Evolutionary conservation across 2,888 invertebrate species (phyloP).

Genomic region (Sipha maydis): DNA sequence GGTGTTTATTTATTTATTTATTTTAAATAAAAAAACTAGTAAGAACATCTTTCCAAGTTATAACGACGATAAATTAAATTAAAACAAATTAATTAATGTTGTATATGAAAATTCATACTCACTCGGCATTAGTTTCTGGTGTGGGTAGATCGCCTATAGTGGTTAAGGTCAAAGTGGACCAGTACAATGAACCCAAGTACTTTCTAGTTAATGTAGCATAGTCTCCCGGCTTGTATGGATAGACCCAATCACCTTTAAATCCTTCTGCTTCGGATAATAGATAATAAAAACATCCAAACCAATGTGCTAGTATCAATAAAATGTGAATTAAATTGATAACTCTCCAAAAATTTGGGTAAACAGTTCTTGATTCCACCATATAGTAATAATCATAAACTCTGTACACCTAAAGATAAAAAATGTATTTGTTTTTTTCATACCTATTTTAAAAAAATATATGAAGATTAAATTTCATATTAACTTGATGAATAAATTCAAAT

Average conservation of each 20-base stretch:
- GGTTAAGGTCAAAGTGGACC: constrained; percentile 95
- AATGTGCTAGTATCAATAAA: constrained; percentile 91
- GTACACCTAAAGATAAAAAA: constrained; percentile 77
- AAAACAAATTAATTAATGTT: neutral
- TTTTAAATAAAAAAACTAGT: neutral
- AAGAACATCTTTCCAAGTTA: neutral
- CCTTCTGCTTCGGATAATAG: constrained; percentile 89
- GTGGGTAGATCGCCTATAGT: constrained; percentile 96
- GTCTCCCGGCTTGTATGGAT: constrained; percentile 86
- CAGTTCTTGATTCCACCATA: constrained; percentile 94
- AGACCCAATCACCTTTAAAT: constrained; percentile 86
- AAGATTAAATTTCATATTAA: neutral
- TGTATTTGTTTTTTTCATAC: constrained; percentile 6
- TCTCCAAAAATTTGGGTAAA: constrained; percentile 95
- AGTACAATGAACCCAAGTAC: constrained; percentile 93
- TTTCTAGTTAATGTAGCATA: constrained; percentile 91
- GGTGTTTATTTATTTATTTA: neutral
- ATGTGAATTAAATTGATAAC: constrained; percentile 95
- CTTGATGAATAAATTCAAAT: no score
- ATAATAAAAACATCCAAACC: constrained; percentile 98
- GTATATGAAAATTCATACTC: constrained; percentile 70
- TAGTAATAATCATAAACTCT: constrained; percentile 93
- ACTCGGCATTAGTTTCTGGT: constrained; percentile 96
- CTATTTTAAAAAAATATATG: neutral
- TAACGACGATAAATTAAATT: neutral